These are phyloP conservation scores for Patagioenas fasciata DNA, from an alignment of 2,113 vertebrate species.

Conservation along the genomic window DNA sequence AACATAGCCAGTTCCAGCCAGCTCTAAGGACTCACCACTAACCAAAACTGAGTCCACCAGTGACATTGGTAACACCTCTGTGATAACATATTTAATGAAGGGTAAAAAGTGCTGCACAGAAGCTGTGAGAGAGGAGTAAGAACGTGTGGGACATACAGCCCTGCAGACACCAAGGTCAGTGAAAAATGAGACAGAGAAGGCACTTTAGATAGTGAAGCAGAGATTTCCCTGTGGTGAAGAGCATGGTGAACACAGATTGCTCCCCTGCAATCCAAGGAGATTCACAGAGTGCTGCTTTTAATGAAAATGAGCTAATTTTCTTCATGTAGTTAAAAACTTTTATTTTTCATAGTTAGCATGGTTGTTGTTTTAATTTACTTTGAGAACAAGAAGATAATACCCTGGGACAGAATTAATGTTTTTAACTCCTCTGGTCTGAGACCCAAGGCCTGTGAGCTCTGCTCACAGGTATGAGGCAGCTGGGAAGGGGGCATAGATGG, in stretches of 20 bases:
- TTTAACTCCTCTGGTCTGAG: too few species aligned
- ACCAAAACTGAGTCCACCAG: background rate
- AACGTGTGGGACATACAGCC: background rate
- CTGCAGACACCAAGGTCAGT: background rate
- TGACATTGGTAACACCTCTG: fast-evolving
- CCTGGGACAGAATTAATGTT: too few species aligned
- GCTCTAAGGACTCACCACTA: fast-evolving
- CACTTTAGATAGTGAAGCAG: background rate
- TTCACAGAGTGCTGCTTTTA: too few species aligned
- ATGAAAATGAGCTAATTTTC: too few species aligned
- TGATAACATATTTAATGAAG: background rate
- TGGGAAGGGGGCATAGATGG: too few species aligned
- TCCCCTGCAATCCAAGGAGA: background rate
- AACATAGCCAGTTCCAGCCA: background rate
- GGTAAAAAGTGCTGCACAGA: fast-evolving
- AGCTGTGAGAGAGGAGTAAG: background rate
- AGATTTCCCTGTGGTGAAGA: background rate
- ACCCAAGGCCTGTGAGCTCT: too few species aligned
- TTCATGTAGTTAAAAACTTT: too few species aligned
- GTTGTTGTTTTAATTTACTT: too few species aligned
- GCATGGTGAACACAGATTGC: background rate
- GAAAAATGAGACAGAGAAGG: background rate
- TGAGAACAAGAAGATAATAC: too few species aligned
- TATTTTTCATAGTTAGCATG: too few species aligned
- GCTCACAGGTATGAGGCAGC: too few species aligned